Evolutionary conservation across 2,888 invertebrate genomes (phyloP).

Genomic region (Latheticus oryzae): DNA sequence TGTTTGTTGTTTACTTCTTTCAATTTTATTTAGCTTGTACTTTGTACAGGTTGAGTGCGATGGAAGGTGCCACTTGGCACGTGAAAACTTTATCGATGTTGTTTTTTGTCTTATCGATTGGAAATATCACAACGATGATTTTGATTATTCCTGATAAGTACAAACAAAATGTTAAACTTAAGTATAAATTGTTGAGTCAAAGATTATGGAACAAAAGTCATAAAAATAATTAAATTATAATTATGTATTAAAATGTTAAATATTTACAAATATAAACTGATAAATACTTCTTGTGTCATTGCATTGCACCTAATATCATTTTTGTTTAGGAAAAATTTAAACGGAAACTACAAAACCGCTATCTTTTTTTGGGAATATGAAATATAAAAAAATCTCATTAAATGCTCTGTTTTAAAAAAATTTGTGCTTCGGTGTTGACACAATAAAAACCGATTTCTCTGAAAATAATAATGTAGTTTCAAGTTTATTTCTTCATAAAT

Average conservation of each 20-base stretch:
- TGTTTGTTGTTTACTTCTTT: slow-evolving; percentile 93
- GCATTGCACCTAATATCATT: too few species aligned
- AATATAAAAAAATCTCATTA: too few species aligned
- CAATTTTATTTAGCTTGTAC: slow-evolving; percentile 94
- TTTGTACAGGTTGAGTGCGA: slow-evolving; percentile 81
- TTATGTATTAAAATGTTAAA: too few species aligned
- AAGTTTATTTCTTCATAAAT: slow-evolving; percentile 47
- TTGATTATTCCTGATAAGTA: slow-evolving; percentile 90
- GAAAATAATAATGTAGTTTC: too few species aligned
- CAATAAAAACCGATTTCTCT: too few species aligned
- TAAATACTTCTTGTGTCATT: too few species aligned
- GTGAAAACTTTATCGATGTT: slow-evolving; percentile 83
- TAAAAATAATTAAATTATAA: slow-evolving; percentile 5
- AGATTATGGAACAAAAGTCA: slow-evolving; percentile 41
- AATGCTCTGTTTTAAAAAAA: too few species aligned
- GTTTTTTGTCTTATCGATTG: slow-evolving; percentile 88
- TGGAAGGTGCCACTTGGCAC: slow-evolving; percentile 93
- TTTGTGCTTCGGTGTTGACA: too few species aligned
- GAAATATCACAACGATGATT: slow-evolving; percentile 88
- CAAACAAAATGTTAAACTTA: slow-evolving; percentile 48
- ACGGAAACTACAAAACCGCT: too few species aligned
- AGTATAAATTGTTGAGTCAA: slow-evolving; percentile 48
- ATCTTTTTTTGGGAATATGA: too few species aligned
- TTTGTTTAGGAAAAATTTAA: too few species aligned
- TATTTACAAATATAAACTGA: too few species aligned